Evolutionary conservation across 2,797 vertebrate genomes (phyloP).

Genomic region (Platalea minor): DNA sequence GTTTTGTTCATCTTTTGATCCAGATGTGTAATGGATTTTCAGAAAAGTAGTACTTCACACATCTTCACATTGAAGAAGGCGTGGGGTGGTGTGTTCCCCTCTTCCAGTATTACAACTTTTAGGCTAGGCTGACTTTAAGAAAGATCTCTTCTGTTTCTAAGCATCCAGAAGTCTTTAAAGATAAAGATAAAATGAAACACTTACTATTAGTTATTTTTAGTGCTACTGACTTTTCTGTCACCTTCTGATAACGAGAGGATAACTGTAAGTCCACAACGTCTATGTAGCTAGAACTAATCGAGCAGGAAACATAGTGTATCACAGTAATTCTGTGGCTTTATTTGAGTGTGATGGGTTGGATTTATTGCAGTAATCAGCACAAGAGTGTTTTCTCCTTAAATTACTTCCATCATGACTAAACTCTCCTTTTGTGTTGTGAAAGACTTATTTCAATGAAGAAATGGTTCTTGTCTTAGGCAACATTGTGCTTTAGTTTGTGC

Average conservation of each 20-base stretch:
- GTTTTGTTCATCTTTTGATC: background rate
- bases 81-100: accelerated
- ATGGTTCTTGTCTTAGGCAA: background rate
- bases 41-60: background rate
- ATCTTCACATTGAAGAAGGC: background rate
- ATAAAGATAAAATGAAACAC: background rate
- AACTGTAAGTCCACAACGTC: background rate
- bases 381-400: background rate
- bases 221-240: background rate
- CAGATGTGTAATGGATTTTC: background rate
- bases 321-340: background rate
- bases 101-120: background rate
- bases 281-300: background rate
- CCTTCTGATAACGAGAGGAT: background rate
- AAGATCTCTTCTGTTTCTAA: background rate
- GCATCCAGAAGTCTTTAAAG: background rate
- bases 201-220: background rate
- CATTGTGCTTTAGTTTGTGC: background rate
- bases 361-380: background rate
- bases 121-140: background rate
- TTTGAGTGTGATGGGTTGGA: background rate
- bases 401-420: background rate
- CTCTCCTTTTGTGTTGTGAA: background rate
- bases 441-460: background rate
- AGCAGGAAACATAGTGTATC: background rate